Conservation (phyloP, 2,888 invertebrate species). For the Aethes cnicana region DNA sequence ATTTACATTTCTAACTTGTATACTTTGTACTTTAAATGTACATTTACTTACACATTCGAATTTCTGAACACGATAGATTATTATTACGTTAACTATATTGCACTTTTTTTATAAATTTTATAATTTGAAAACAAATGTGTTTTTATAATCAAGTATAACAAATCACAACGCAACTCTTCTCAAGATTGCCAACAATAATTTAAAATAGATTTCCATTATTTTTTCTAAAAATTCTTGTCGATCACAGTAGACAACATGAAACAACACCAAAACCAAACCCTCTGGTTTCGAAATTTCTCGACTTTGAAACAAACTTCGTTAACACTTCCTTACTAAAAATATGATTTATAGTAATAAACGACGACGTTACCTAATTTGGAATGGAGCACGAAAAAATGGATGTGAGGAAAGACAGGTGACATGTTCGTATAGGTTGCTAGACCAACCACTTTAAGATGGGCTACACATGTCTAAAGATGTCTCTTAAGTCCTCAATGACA, state of each 20-base stretch:
- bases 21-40: conserved; percentile 29
- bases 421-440: no score
- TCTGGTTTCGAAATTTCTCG: not conserved
- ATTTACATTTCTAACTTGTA: conserved; percentile 15
- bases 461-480: no score
- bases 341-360: no score
- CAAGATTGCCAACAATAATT: conserved; percentile 45
- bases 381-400: no score
- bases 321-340: no score
- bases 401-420: no score
- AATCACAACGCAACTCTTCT: conserved; percentile 41
- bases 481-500: no score
- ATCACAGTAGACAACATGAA: conserved; percentile 47
- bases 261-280: conserved; percentile 5
- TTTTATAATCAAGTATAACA: conserved; percentile 27
- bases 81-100: no score
- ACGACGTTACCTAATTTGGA: no score
- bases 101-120: conserved; percentile 17
- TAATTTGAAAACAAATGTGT: conserved; percentile 26
- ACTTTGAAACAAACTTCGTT: no score
- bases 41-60: conserved; percentile 28
- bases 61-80: conserved; percentile 29
- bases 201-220: conserved; percentile 38
- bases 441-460: no score
- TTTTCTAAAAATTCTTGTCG: conserved; percentile 25